Percentiles rank a stretch among this genome's conserved stretches.
Evolutionary conservation across 92 coral and sea anemone species (phyloP).

Genomic region (Desmophyllum pertusum): DNA sequence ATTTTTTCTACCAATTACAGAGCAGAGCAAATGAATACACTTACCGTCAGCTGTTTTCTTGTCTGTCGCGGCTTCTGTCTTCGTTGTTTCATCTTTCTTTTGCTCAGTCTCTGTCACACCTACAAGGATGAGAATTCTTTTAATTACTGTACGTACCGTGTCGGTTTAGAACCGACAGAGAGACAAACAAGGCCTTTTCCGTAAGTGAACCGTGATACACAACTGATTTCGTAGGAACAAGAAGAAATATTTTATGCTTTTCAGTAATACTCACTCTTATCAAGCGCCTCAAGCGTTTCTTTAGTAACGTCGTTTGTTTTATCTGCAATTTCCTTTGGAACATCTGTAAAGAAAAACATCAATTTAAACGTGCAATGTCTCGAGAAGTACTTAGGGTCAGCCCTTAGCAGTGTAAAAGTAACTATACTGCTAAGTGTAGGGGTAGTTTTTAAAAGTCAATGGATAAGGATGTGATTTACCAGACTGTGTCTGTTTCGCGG

Average conservation of each 20-base stretch:
- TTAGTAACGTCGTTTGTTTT: slow-evolving; percentile 16
- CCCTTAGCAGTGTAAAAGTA: no score
- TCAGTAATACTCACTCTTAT: slow-evolving; percentile 19
- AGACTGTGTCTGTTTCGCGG: slow-evolving; percentile 6
- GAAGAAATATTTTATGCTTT: no score
- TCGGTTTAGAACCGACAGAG: no score
- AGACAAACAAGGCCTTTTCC: no score
- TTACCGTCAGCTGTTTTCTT: slow-evolving; percentile 19
- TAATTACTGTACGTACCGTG: background rate
- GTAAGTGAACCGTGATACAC: no score
- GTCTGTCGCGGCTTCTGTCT: background rate
- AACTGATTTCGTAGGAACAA: no score
- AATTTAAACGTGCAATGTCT: background rate
- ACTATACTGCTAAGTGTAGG: no score
- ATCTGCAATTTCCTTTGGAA: slow-evolving; percentile 20
- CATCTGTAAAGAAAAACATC: background rate
- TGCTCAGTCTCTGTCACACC: slow-evolving; percentile 18
- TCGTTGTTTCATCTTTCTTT: slow-evolving; percentile 30
- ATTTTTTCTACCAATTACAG: no score
- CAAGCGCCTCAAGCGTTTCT: slow-evolving; percentile 10
- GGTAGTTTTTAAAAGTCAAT: no score
- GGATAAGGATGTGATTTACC: slow-evolving; percentile 10
- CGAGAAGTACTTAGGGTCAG: no score
- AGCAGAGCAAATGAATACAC: background rate
- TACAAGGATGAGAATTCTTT: background rate